Conservation (phyloP, 2,797 vertebrate species). For the Pangasius larnaudii region DNA sequence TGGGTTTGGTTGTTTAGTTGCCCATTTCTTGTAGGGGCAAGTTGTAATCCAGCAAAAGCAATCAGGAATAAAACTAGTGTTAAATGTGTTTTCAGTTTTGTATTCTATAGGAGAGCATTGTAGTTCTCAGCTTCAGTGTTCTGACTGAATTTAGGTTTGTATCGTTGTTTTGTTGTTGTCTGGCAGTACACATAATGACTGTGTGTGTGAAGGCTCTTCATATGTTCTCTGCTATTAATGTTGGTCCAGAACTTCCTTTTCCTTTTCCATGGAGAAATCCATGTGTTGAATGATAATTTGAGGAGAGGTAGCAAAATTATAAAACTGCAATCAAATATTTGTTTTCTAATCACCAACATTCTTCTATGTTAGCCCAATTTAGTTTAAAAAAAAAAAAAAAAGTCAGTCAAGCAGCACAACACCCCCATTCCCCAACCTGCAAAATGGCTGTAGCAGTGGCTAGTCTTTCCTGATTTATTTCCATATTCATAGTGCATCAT, state of each 20-base stretch:
- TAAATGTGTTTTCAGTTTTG: not conserved
- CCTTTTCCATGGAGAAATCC: not conserved
- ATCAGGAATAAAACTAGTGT: not conserved
- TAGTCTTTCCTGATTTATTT: not conserved
- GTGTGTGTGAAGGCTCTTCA: not conserved
- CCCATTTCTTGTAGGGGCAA: not conserved
- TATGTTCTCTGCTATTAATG: not conserved
- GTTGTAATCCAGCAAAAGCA: not conserved
- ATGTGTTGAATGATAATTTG: not conserved
- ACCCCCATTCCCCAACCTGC: not conserved
- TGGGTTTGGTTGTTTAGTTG: not conserved
- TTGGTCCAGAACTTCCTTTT: not conserved
- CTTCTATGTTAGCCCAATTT: not conserved
- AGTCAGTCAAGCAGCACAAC: not conserved
- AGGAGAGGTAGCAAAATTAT: not conserved
- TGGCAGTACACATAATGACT: not conserved
- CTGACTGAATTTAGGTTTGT: not conserved
- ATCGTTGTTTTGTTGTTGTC: not conserved
- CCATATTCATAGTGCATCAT: too few relatives aligned
- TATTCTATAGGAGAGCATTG: not conserved
- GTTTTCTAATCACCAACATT: not conserved
- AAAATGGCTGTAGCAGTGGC: not conserved
- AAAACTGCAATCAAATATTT: not conserved
- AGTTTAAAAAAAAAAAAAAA: not conserved
- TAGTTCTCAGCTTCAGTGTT: not conserved